These are phyloP conservation scores for Artibeus lituratus DNA, from an alignment of 2,797 vertebrate species.

Conservation along the genomic window DNA sequence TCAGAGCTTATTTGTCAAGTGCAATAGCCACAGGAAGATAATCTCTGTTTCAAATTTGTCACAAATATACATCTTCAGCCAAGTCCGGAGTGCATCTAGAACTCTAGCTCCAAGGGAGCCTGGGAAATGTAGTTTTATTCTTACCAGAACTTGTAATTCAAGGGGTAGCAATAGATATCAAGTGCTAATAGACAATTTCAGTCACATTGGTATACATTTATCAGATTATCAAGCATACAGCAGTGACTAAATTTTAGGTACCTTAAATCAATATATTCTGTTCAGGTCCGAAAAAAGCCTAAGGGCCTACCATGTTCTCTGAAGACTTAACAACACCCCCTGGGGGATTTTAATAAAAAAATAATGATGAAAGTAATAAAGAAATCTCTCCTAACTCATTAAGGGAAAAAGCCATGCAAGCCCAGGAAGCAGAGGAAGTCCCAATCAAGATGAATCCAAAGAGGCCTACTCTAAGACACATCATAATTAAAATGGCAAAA, in stretches of 20 bases:
- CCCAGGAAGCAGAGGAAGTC: neutral
- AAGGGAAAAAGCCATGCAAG: neutral
- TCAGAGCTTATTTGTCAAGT: neutral
- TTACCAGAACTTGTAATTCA: neutral
- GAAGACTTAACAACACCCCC: neutral
- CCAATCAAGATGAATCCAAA: neutral
- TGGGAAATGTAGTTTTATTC: neutral
- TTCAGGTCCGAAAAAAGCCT: neutral
- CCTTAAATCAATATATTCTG: neutral
- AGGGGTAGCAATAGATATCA: neutral
- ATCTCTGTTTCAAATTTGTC: neutral
- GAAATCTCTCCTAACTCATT: neutral
- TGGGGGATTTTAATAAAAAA: neutral
- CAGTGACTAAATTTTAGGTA: neutral
- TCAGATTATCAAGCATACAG: neutral
- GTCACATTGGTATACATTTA: neutral
- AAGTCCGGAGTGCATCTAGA: neutral
- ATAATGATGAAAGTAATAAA: neutral
- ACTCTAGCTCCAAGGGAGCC: neutral
- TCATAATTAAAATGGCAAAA: neutral
- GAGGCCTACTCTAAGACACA: neutral
- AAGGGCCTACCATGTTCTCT: neutral
- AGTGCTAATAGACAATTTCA: neutral
- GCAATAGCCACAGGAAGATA: no score
- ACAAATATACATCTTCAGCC: neutral